Evolutionary conservation across 2,113 vertebrate species (phyloP).

Genomic region (Fregata magnificens): DNA sequence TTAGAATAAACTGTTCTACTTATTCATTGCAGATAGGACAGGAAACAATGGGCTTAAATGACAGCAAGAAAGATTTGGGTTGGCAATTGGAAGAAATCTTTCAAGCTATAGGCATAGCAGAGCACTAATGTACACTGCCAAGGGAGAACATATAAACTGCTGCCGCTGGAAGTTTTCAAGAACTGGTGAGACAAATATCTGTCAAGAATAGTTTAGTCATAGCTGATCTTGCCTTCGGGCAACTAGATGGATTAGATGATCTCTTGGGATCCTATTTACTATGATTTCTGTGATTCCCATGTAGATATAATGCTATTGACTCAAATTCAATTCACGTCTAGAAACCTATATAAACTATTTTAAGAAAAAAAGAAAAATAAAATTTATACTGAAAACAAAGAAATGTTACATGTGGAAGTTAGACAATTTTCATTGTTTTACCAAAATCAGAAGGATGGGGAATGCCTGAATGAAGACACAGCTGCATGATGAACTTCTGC

Average conservation of each 20-base stretch:
- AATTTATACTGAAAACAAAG: not conserved
- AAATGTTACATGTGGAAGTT: not conserved
- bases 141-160: not conserved
- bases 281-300: not conserved
- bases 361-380: not conserved
- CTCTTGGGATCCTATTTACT: not conserved
- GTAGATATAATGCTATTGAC: not conserved
- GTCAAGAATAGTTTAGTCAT: not conserved
- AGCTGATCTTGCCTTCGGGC: not conserved
- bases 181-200: slow-evolving; percentile 10
- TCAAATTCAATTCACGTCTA: not conserved
- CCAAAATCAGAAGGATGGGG: not conserved
- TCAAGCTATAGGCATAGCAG: not conserved
- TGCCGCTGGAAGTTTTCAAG: slow-evolving; percentile 9
- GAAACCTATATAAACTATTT: not conserved
- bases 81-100: not conserved
- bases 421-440: not conserved
- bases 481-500: not conserved
- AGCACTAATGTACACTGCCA: not conserved
- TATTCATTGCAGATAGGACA: not conserved
- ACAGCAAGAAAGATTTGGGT: not conserved
- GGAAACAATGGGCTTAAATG: not conserved
- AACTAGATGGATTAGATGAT: not conserved
- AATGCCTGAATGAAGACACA: not conserved
- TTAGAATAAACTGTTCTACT: not conserved